Evolutionary conservation across 2,888 invertebrate species (phyloP).

Genomic region (Allygus modestus): DNA sequence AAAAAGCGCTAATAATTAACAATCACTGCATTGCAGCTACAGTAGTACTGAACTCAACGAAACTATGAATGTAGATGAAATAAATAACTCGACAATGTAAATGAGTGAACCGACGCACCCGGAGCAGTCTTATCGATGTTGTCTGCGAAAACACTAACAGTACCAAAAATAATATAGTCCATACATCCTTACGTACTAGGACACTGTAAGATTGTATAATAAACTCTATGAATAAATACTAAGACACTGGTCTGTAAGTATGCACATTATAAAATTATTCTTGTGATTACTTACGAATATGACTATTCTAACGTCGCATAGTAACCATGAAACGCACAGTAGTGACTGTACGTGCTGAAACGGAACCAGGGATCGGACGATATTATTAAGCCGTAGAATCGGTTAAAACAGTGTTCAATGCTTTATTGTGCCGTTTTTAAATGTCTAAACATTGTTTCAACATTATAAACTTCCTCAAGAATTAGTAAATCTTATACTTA

Average conservation of each 20-base stretch:
- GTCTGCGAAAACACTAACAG: conserved; percentile 54
- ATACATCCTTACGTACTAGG: conserved; percentile 60
- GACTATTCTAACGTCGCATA: conserved; percentile 55
- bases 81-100: conserved; percentile 49
- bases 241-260: conserved; percentile 63
- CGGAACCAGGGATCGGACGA: conserved; percentile 42
- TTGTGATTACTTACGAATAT: conserved; percentile 51
- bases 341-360: conserved; percentile 6
- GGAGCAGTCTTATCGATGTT: conserved; percentile 37
- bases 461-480: no score
- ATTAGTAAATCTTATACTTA: no score
- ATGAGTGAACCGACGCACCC: conserved; percentile 39
- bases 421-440: no score
- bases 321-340: conserved; percentile 53
- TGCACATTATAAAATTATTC: conserved; percentile 61
- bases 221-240: conserved; percentile 63
- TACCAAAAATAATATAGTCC: conserved; percentile 62
- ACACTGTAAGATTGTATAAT: conserved; percentile 52
- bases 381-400: no score
- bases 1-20: conserved; percentile 61
- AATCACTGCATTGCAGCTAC: conserved; percentile 62
- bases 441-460: no score
- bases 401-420: no score
- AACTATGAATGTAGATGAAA: conserved; percentile 47
- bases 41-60: conserved; percentile 49